A percentile compares a stretch with the other conserved stretches of the same genome.
Conservation (phyloP, 1,140 invertebrate genomes). For the Zaprionus capensis region DNA sequence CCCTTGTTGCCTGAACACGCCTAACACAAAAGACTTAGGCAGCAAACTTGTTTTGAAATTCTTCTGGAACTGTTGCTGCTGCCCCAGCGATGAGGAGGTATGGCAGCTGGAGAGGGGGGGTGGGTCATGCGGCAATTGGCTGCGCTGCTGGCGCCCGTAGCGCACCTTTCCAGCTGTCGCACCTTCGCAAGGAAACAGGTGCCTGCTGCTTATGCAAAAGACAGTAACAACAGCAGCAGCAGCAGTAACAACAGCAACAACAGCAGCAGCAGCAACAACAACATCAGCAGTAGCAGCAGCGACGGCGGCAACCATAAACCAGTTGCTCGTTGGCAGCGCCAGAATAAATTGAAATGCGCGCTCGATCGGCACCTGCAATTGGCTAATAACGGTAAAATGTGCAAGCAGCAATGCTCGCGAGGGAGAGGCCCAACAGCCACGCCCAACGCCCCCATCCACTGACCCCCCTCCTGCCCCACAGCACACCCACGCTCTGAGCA, state of each 20-base stretch:
- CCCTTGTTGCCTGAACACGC: neutral
- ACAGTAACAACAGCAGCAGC: conserved; percentile 30
- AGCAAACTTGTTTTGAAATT: conserved; percentile 72
- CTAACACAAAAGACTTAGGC: conserved; percentile 62
- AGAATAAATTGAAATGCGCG: conserved; percentile 73
- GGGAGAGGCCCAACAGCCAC: conserved; percentile 20
- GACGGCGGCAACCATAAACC: conserved; percentile 35
- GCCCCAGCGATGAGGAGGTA: too few relatives aligned
- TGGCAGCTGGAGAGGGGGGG: neutral
- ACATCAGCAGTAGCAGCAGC: conserved; percentile 18
- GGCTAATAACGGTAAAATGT: conserved; percentile 76
- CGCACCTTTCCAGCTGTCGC: conserved; percentile 16
- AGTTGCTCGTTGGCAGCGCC: conserved; percentile 52
- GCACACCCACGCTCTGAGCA: neutral
- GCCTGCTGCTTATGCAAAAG: conserved; percentile 80
- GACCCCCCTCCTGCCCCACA: neutral
- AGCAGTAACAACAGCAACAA: conserved; percentile 19
- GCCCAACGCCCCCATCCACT: neutral
- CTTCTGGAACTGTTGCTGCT: conserved; percentile 45
- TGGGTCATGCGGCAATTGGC: neutral
- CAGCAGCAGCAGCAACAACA: conserved; percentile 14
- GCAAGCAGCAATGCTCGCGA: conserved; percentile 25
- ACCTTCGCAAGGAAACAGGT: conserved; percentile 66
- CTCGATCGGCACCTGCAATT: conserved; percentile 55
- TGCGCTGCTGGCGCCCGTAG: neutral